Percentiles rank a stretch among this genome's conserved stretches.
Evolutionary conservation across 2,797 vertebrate species (phyloP).

Genomic region (Microctenopoma steveboyesi): DNA sequence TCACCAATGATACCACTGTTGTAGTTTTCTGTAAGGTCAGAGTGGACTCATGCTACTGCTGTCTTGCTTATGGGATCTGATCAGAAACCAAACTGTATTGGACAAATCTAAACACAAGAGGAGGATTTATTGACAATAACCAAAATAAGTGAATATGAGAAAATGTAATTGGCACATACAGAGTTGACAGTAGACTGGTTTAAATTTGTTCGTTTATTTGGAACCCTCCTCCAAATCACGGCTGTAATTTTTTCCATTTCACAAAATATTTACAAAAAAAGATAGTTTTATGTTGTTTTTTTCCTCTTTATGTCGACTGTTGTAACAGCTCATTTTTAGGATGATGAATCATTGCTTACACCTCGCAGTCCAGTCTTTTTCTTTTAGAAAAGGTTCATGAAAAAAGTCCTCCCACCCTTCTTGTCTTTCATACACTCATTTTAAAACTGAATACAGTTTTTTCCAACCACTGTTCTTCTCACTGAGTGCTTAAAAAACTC

Average conservation of each 20-base stretch:
- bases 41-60: too few species aligned
- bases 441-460: constrained; percentile 68
- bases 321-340: constrained; percentile 64
- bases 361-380: constrained; percentile 62
- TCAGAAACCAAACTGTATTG: too few species aligned
- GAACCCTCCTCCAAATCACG: constrained; percentile 82
- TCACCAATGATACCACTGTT: too few species aligned
- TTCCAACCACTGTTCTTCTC: constrained; percentile 55
- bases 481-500: constrained; percentile 74
- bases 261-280: constrained; percentile 89
- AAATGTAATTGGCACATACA: constrained; percentile 29
- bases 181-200: constrained; percentile 62
- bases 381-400: constrained; percentile 79
- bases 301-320: constrained; percentile 48
- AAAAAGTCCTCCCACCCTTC: constrained; percentile 63
- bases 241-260: constrained; percentile 82
- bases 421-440: constrained; percentile 61
- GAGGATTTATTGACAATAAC: constrained; percentile 41
- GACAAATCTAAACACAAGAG: too few species aligned
- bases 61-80: too few species aligned
- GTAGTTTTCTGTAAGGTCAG: too few species aligned
- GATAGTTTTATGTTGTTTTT: constrained; percentile 68
- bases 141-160: constrained; percentile 26
- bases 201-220: constrained; percentile 82
- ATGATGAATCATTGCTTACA: constrained; percentile 68